These are phyloP conservation scores for Trichogramma evanescens DNA, from an alignment of 2,888 invertebrate species.

Conservation along the genomic window DNA sequence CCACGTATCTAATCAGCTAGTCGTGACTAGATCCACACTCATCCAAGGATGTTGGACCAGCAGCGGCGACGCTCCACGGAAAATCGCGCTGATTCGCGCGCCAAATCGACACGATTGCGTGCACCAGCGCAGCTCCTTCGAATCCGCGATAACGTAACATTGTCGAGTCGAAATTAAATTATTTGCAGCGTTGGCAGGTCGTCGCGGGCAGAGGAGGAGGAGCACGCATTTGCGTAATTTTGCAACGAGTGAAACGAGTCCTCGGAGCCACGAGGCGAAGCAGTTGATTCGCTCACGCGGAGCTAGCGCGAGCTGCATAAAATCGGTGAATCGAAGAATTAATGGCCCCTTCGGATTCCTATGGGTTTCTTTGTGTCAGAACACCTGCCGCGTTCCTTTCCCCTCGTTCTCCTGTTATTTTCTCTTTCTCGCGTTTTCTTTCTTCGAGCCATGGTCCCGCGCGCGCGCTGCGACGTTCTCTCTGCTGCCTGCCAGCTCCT, in stretches of 20 bases:
- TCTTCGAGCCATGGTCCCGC: constrained; percentile 20
- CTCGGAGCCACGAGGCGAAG: too few species aligned
- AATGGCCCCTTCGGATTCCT: constrained; percentile 34
- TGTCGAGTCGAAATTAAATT: not conserved
- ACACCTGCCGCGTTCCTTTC: constrained; percentile 39
- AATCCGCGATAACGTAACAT: not conserved
- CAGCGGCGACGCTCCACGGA: constrained; percentile 4
- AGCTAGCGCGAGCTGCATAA: too few species aligned
- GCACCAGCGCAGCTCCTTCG: not conserved
- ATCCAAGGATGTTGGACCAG: constrained; percentile 60
- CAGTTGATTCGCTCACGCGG: too few species aligned
- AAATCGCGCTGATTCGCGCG: not conserved
- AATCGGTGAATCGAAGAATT: constrained; percentile 6
- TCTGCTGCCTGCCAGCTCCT: not conserved
- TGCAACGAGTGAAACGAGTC: too few species aligned
- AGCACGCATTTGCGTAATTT: not conserved
- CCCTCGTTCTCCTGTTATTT: constrained; percentile 18
- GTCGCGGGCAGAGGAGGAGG: not conserved
- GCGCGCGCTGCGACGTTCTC: not conserved
- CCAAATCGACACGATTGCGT: not conserved
- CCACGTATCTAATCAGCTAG: constrained; percentile 55
- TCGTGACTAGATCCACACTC: constrained; percentile 77
- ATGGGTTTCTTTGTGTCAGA: constrained; percentile 40
- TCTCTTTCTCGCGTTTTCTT: constrained; percentile 11
- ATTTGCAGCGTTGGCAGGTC: not conserved